phyloP scores from a whole-genome alignment of 2,888 invertebrate genomes.

The Branchellion lobata region DNA sequence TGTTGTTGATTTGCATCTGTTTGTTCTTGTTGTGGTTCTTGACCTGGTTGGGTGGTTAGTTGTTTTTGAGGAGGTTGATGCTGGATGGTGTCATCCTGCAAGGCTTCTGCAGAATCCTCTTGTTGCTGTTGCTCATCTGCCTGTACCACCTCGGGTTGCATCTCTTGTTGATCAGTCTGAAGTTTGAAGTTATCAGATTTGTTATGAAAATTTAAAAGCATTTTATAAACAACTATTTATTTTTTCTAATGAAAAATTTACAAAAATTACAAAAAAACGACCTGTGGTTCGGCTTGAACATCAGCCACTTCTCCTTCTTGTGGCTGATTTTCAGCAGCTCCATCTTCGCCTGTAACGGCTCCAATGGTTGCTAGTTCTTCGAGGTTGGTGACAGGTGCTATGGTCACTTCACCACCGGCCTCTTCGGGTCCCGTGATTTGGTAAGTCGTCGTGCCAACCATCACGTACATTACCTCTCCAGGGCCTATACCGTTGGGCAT shows the following conservation, averaged over 20 bases:
- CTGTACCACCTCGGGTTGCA: too few relatives aligned
- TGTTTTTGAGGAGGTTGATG: too few relatives aligned
- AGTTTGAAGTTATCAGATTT: too few relatives aligned
- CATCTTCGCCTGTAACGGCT: constrained; percentile 39
- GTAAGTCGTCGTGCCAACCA: constrained; percentile 40
- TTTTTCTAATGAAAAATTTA: too few relatives aligned
- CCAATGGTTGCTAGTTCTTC: constrained; percentile 45
- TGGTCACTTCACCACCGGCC: constrained; percentile 37
- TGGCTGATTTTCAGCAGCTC: neutral
- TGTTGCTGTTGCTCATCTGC: too few relatives aligned
- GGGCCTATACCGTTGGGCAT: constrained; percentile 36
- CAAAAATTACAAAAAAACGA: neutral
- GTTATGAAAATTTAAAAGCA: neutral
- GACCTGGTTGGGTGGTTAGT: too few relatives aligned
- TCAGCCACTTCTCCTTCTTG: constrained; percentile 4
- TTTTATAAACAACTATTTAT: neutral
- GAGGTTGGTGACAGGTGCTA: constrained; percentile 36
- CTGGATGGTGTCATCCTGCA: too few relatives aligned
- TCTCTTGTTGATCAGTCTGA: too few relatives aligned
- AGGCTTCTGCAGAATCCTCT: too few relatives aligned
- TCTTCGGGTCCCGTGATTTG: constrained; percentile 42
- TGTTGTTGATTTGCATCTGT: too few relatives aligned
- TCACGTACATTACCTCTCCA: constrained; percentile 44
- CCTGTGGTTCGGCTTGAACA: neutral
- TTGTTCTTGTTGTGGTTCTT: too few relatives aligned